phyloP scores from a whole-genome alignment of 2,797 vertebrate species.

The Parauchenoglanis ngamensis region DNA sequence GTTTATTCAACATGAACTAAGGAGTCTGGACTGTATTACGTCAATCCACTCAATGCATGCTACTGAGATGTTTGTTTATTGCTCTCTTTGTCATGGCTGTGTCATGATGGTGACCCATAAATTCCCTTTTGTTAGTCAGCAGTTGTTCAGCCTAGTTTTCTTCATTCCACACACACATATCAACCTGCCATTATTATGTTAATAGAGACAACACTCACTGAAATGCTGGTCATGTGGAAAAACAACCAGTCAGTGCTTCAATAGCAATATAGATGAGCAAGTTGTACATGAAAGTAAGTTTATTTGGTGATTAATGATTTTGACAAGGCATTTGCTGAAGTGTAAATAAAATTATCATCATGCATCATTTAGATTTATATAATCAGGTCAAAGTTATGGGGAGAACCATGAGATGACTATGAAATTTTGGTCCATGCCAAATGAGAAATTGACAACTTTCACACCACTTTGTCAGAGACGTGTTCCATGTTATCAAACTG shows the following conservation, averaged over 20 bases:
- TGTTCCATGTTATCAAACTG: slow-evolving; percentile 50
- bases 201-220: slow-evolving; percentile 67
- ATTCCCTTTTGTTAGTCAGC: slow-evolving; percentile 74
- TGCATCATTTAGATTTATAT: background rate
- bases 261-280: background rate
- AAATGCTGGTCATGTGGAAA: slow-evolving; percentile 24
- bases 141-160: slow-evolving; percentile 81
- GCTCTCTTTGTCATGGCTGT: slow-evolving; percentile 67
- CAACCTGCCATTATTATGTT: slow-evolving; percentile 71
- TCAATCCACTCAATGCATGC: slow-evolving; percentile 56
- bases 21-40: slow-evolving; percentile 72
- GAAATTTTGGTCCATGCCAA: background rate
- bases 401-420: background rate
- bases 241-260: slow-evolving; percentile 27
- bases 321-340: background rate
- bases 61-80: slow-evolving; percentile 64
- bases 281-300: background rate
- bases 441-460: slow-evolving; percentile 11
- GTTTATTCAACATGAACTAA: slow-evolving; percentile 33
- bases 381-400: background rate
- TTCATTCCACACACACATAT: slow-evolving; percentile 73
- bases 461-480: slow-evolving; percentile 12
- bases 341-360: background rate
- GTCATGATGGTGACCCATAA: slow-evolving; percentile 70
- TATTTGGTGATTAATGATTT: background rate